Evolutionary conservation across 2,113 vertebrate genomes (phyloP), one percentile per base, ranked within the genome.

Genomic region (Urocynchramus pylzowi): DNA sequence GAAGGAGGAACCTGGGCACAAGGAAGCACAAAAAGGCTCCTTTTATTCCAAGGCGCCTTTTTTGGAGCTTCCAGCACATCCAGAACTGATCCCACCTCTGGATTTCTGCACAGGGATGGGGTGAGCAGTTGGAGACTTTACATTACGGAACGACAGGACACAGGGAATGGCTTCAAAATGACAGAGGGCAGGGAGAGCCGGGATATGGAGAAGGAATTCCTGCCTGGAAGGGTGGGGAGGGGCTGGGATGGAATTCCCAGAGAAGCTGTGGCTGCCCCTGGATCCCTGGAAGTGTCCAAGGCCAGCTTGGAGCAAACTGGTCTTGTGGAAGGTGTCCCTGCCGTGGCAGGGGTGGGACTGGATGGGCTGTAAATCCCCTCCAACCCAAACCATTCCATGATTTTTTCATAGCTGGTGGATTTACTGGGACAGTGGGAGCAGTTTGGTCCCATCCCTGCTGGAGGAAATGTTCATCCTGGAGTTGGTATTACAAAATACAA

Each of bases 21-120:
- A 8, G 0, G 0, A 50, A 54, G 37, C 35, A 22, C 49, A 64
- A 45, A 61, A 37, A 53, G 9, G 18, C 13, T 35, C 7, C 0
- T 19, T 67, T 71, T 16, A 41, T 63, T 35, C 61, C 33, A 13
- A 16, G 24, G 12, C 37, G 17, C 9, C 10, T 26, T 1, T 0
- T 10, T 2, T 17, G 52, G 56, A 88, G 79, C 70, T 56, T 41
- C 27, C 69, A 33, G 65, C 22, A 24, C 28, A 11, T 5, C 28
- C 45, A n/a, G 61, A 27, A 18, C 27, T 18, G 75, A 26, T 37
- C 61, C 83, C 7, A 2, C 20, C 20, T 65, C 44, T 73, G 53
- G 9, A 24, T 59, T 56, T 75, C 57, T 50, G 53, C 57, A 21
- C 17, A 39, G 37, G 22, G 45, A 13, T 35, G 59, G 44, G 78